Evolutionary conservation across 2,113 vertebrate genomes (phyloP).

Genomic region (Crotalus helleri): DNA sequence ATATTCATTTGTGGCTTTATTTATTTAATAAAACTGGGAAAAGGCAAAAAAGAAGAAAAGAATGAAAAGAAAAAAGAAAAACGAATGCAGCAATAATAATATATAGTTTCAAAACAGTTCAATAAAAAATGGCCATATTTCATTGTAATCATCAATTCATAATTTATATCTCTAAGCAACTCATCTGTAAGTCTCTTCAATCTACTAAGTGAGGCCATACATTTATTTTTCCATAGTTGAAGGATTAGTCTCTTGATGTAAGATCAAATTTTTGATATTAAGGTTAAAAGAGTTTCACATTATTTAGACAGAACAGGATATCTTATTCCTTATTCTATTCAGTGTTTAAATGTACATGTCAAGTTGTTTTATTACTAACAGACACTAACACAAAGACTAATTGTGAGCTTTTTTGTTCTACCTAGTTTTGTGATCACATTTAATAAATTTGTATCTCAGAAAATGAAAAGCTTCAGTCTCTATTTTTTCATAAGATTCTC

Average conservation of each 20-base stretch:
- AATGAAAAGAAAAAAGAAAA: not conserved
- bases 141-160: not conserved
- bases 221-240: not conserved
- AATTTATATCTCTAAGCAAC: not conserved
- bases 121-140: not conserved
- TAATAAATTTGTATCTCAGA: not conserved
- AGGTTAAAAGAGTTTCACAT: not conserved
- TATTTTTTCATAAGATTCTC: not conserved
- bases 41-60: not conserved
- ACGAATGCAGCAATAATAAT: not conserved
- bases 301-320: not conserved
- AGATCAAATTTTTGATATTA: not conserved
- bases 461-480: not conserved
- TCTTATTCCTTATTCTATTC: not conserved
- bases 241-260: not conserved
- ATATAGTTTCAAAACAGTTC: not conserved
- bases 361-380: not conserved
- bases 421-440: not conserved
- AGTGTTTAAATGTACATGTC: not conserved
- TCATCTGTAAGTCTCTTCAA: not conserved
- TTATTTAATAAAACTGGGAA: not conserved
- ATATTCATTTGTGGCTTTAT: not conserved
- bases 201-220: not conserved
- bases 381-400: not conserved
- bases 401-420: not conserved